These are phyloP conservation scores for Cantharis rustica DNA, from an alignment of 2,888 invertebrate genomes.

Conservation along the genomic window DNA sequence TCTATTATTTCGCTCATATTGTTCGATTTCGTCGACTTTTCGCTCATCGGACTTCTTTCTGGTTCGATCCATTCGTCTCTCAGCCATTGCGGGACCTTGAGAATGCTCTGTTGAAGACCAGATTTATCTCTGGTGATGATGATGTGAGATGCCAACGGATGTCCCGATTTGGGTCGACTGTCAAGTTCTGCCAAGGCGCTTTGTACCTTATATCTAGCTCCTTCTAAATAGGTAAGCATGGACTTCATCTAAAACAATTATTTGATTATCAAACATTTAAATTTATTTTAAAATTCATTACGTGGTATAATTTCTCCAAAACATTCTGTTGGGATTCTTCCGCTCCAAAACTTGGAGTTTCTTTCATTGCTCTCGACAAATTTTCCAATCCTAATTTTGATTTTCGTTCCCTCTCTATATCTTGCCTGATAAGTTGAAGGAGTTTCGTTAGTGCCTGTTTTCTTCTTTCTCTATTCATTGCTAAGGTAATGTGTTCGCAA, in stretches of 20 bases:
- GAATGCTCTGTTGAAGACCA: slow-evolving; percentile 82
- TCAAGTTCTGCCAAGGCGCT: slow-evolving; percentile 83
- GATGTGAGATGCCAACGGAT: slow-evolving; percentile 85
- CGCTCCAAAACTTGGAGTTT: slow-evolving; percentile 83
- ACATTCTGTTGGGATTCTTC: slow-evolving; percentile 91
- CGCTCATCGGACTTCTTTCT: slow-evolving; percentile 51
- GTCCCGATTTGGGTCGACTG: slow-evolving; percentile 74
- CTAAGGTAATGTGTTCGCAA: slow-evolving; percentile 90
- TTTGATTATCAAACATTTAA: neutral
- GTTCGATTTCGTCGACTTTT: slow-evolving; percentile 49
- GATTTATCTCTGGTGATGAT: slow-evolving; percentile 88
- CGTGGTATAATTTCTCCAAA: slow-evolving; percentile 89
- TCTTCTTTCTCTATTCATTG: slow-evolving; percentile 89
- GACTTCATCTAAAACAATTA: slow-evolving; percentile 77
- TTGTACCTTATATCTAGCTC: slow-evolving; percentile 85
- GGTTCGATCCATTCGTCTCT: slow-evolving; percentile 65
- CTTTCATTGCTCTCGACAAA: slow-evolving; percentile 83
- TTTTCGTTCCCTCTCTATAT: slow-evolving; percentile 86
- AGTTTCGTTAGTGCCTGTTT: slow-evolving; percentile 86
- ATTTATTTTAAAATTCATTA: slow-evolving; percentile 51
- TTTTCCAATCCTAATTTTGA: slow-evolving; percentile 90
- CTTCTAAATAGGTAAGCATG: slow-evolving; percentile 91
- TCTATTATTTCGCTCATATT: slow-evolving; percentile 60
- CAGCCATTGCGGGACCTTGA: slow-evolving; percentile 81
- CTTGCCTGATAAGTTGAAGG: slow-evolving; percentile 82